Conservation (phyloP, 2,888 invertebrate genomes). For the Bembecia ichneumoniformis region DNA sequence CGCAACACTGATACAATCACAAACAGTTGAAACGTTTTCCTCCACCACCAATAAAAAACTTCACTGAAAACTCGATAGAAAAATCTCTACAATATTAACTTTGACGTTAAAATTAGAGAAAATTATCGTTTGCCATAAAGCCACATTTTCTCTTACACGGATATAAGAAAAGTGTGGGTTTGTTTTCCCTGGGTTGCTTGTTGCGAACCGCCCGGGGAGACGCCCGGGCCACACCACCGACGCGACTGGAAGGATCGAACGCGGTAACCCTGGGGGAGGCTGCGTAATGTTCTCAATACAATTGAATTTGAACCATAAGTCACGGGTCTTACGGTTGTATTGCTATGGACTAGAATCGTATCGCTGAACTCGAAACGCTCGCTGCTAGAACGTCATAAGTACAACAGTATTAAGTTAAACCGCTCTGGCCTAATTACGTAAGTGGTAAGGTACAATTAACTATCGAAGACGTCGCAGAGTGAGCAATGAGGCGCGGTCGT, state of each 20-base stretch:
- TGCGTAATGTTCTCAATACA: constrained; percentile 45
- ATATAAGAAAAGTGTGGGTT: constrained; percentile 55
- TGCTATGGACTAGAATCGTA: constrained; percentile 13
- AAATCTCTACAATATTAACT: constrained; percentile 57
- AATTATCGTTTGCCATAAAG: constrained; percentile 18
- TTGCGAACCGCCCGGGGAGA: constrained; percentile 40
- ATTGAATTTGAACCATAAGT: constrained; percentile 23
- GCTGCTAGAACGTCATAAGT: constrained; percentile 1
- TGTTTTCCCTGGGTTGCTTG: constrained; percentile 31
- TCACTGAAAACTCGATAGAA: constrained; percentile 10
- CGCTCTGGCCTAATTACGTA: constrained; percentile 14
- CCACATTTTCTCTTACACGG: constrained; percentile 50
- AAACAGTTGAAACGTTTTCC: too few relatives aligned
- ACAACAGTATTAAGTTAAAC: not conserved
- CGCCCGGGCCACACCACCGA: constrained; percentile 61
- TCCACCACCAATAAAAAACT: constrained; percentile 19
- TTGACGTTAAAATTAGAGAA: constrained; percentile 57
- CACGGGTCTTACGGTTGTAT: constrained; percentile 24
- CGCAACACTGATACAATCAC: not conserved
- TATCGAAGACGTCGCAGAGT: constrained; percentile 20
- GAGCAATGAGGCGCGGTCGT: constrained; percentile 53
- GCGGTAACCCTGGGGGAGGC: constrained; percentile 65
- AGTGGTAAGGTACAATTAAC: constrained; percentile 22
- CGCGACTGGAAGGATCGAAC: constrained; percentile 70
- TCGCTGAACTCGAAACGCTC: not conserved